phyloP scores from a whole-genome alignment of 2,113 vertebrate genomes.

The Prionailurus bengalensis region DNA sequence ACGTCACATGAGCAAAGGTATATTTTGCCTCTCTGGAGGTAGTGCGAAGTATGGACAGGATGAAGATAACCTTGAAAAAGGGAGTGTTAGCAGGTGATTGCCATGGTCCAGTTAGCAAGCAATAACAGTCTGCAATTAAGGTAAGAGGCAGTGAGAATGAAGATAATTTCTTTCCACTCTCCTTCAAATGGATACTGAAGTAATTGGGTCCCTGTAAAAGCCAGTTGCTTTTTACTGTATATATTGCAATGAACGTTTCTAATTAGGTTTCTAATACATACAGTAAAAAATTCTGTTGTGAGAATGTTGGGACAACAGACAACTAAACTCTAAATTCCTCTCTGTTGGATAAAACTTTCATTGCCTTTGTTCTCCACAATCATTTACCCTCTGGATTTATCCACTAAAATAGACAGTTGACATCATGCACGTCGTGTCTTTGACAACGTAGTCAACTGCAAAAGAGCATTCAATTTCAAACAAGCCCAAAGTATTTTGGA shows the following conservation, averaged over 20 bases:
- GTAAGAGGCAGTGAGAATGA: background rate
- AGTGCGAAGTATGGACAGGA: background rate
- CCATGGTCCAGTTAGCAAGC: background rate
- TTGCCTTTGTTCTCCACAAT: background rate
- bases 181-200: background rate
- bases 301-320: background rate
- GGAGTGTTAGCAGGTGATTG: background rate
- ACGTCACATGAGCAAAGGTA: background rate
- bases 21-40: background rate
- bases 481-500: background rate
- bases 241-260: too few relatives aligned
- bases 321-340: background rate
- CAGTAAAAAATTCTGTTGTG: background rate
- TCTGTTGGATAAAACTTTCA: slow-evolving; percentile 54
- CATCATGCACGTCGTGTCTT: background rate
- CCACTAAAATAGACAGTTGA: slow-evolving; percentile 28
- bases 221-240: background rate
- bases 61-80: background rate
- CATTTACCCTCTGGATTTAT: background rate
- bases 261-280: background rate
- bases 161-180: background rate
- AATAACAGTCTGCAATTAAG: background rate
- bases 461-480: background rate
- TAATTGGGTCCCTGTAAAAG: background rate
- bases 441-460: slow-evolving; percentile 54